These are phyloP conservation scores for Cheilosia pagana DNA, from an alignment of 2,888 invertebrate species.

Conservation along the genomic window DNA sequence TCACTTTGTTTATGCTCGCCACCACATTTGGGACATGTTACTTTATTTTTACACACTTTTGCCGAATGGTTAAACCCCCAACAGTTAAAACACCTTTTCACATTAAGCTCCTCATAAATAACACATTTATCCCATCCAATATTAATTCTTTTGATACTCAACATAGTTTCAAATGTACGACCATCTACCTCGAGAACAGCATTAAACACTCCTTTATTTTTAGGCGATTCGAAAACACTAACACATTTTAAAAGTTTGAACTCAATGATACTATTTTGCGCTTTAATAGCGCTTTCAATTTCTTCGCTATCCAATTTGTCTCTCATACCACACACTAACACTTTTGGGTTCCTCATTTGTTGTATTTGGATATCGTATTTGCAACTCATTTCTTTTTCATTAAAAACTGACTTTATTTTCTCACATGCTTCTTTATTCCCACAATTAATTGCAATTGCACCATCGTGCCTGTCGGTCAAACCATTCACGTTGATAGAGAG, in stretches of 20 bases:
- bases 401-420: neutral
- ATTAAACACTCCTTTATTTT: slow-evolving; percentile 17
- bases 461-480: neutral
- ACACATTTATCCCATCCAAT: slow-evolving; percentile 60
- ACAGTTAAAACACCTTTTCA: slow-evolving; percentile 61
- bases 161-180: slow-evolving; percentile 39
- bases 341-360: slow-evolving; percentile 19
- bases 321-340: slow-evolving; percentile 28
- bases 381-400: slow-evolving; percentile 22
- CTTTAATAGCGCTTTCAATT: slow-evolving; percentile 20
- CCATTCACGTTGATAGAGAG: too few species aligned
- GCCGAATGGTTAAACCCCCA: slow-evolving; percentile 59
- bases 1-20: slow-evolving; percentile 12
- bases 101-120: slow-evolving; percentile 54
- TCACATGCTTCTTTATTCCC: neutral
- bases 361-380: slow-evolving; percentile 30
- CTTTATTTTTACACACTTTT: slow-evolving; percentile 28
- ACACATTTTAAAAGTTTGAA: slow-evolving; percentile 1
- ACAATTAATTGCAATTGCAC: neutral
- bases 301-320: slow-evolving; percentile 12
- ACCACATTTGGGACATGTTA: slow-evolving; percentile 25
- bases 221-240: slow-evolving; percentile 24
- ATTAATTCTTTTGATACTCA: slow-evolving; percentile 38
- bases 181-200: slow-evolving; percentile 20
- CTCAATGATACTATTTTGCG: neutral